These are phyloP conservation scores for Adela reaumurella DNA, from an alignment of 2,888 invertebrate species.

Conservation along the genomic window DNA sequence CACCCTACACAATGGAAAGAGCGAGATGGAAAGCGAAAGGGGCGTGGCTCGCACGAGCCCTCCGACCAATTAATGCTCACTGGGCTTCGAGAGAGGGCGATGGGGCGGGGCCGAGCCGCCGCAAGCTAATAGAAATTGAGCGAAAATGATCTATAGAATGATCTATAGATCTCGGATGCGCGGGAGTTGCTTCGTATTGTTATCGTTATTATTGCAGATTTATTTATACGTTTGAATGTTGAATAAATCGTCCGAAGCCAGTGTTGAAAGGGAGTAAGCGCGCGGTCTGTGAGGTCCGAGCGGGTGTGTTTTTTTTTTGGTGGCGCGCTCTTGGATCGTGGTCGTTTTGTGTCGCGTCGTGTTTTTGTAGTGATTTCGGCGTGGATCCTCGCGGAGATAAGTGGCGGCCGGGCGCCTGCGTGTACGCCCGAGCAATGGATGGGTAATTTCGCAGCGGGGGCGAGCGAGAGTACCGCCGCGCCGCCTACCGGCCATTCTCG, in stretches of 20 bases:
- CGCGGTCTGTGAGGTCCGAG: conserved; percentile 24
- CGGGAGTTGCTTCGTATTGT: conserved; percentile 41
- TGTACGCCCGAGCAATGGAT: neutral
- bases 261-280: conserved; percentile 16
- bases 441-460: neutral
- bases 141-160: conserved; percentile 55
- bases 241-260: conserved; percentile 3
- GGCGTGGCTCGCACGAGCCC: conserved; percentile 43
- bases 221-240: conserved; percentile 5
- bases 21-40: conserved; percentile 22
- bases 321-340: neutral
- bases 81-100: conserved; percentile 31
- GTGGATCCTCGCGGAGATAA: neutral
- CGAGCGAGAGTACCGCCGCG: neutral
- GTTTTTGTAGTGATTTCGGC: neutral
- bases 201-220: conserved; percentile 40
- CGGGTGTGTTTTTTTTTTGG: conserved; percentile 15
- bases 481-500: no score
- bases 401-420: neutral
- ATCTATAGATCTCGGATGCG: conserved; percentile 46
- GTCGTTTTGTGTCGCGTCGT: neutral
- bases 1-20: conserved; percentile 19
- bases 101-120: conserved; percentile 38
- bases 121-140: conserved; percentile 50
- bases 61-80: conserved; percentile 52